A percentile compares a stretch with the other conserved stretches of the same genome.
These are phyloP conservation scores for Sebastes itinus DNA, from an alignment of 2,797 vertebrate species.

Conservation along the genomic window DNA sequence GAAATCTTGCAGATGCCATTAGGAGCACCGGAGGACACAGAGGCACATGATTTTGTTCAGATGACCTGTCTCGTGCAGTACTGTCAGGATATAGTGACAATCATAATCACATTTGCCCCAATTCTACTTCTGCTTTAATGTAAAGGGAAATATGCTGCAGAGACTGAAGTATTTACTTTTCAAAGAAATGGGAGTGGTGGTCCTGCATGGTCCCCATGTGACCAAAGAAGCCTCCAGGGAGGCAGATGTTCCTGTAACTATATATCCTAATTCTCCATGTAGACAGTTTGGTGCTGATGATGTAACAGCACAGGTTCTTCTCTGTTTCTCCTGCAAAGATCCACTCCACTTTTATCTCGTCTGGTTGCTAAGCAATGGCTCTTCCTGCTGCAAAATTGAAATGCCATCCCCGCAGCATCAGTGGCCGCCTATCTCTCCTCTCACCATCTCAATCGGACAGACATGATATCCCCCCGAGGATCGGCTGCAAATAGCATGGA, in stretches of 20 bases:
- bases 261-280: neutral
- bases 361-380: constrained; percentile 83
- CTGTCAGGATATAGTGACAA: no score
- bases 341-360: constrained; percentile 67
- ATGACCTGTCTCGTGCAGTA: no score
- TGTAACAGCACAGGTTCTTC: constrained; percentile 54
- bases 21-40: no score
- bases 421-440: constrained; percentile 39
- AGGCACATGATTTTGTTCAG: no score
- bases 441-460: constrained; percentile 46
- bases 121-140: neutral
- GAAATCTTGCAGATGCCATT: no score
- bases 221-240: neutral
- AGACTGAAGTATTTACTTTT: neutral
- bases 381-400: constrained; percentile 73
- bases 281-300: constrained; percentile 46
- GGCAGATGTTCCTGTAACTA: constrained; percentile 1
- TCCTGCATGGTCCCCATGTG: neutral
- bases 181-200: neutral
- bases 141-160: neutral
- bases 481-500: constrained; percentile 45
- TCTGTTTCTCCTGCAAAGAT: constrained; percentile 40
- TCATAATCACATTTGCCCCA: no score
- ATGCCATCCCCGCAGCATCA: constrained; percentile 67
- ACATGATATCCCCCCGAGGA: constrained; percentile 46